phyloP scores from a whole-genome alignment of 2,888 invertebrate genomes.

The Amaurobius ferox region DNA sequence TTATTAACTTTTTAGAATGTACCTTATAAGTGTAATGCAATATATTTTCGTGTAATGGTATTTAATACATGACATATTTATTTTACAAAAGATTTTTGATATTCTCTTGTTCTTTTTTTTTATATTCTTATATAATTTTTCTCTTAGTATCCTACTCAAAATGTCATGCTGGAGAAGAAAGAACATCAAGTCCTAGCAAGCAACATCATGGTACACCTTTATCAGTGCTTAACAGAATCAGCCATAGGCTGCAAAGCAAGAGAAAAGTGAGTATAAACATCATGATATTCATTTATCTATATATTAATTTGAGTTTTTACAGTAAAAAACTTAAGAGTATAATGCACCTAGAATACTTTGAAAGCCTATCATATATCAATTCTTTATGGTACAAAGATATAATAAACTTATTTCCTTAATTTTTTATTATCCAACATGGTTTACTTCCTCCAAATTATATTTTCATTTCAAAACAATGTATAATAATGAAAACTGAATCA shows the following conservation, averaged over 20 bases:
- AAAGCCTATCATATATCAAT: no score
- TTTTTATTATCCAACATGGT: no score
- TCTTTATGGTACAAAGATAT: no score
- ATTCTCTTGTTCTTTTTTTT: not conserved
- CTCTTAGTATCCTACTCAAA: constrained; percentile 48
- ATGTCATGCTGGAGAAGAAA: constrained; percentile 38
- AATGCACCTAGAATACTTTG: no score
- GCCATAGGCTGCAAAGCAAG: constrained; percentile 53
- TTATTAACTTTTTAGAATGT: not conserved
- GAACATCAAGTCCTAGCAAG: constrained; percentile 52
- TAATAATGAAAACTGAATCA: no score
- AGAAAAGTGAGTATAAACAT: constrained; percentile 36
- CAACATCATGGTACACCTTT: constrained; percentile 48
- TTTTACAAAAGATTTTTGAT: not conserved
- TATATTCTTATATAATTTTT: not conserved
- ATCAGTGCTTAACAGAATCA: constrained; percentile 60
- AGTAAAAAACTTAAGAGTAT: no score
- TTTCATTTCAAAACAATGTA: no score
- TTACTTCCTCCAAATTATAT: no score
- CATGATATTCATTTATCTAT: not conserved
- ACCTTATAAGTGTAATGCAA: no score
- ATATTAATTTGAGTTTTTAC: not conserved
- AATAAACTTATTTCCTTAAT: no score
- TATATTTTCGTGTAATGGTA: no score
- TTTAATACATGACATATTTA: no score